Conservation (phyloP, 2,888 invertebrate species). For the Stenodera caucasica region DNA sequence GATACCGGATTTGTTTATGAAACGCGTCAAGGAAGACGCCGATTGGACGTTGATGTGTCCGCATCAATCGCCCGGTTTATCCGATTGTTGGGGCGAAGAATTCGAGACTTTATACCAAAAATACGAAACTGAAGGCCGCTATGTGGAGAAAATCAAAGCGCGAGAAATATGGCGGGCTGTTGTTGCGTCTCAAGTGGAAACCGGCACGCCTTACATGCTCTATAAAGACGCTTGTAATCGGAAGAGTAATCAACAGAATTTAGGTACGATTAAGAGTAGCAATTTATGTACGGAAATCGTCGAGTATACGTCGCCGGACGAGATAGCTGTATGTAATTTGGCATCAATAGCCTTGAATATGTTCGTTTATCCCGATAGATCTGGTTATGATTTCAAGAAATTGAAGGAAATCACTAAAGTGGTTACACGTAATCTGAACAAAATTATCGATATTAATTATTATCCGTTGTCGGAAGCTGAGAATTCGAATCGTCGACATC, state of each 20-base stretch:
- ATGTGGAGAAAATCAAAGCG: conserved; percentile 70
- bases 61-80: conserved; percentile 84
- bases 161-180: conserved; percentile 93
- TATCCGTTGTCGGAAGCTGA: conserved; percentile 92
- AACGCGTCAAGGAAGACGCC: conserved; percentile 80
- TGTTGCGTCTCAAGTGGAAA: conserved; percentile 93
- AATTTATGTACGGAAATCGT: conserved; percentile 98
- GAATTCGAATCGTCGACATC: conserved; percentile 82
- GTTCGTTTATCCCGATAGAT: conserved; percentile 78
- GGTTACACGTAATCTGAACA: conserved; percentile 89
- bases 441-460: conserved; percentile 94
- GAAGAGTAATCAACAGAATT: conserved; percentile 97
- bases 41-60: conserved; percentile 98
- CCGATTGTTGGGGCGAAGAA: conserved; percentile 93
- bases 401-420: conserved; percentile 86
- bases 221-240: conserved; percentile 96
- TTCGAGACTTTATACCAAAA: conserved; percentile 86
- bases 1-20: conserved; percentile 99
- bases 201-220: conserved; percentile 97
- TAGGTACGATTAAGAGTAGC: conserved; percentile 97
- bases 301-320: conserved; percentile 89
- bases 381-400: conserved; percentile 84
- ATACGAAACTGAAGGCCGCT: conserved; percentile 82
- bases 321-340: conserved; percentile 96
- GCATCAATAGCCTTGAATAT: conserved; percentile 96